Evolutionary conservation across 2,113 vertebrate genomes (phyloP).

Genomic region (Rhodinocichla rosea): DNA sequence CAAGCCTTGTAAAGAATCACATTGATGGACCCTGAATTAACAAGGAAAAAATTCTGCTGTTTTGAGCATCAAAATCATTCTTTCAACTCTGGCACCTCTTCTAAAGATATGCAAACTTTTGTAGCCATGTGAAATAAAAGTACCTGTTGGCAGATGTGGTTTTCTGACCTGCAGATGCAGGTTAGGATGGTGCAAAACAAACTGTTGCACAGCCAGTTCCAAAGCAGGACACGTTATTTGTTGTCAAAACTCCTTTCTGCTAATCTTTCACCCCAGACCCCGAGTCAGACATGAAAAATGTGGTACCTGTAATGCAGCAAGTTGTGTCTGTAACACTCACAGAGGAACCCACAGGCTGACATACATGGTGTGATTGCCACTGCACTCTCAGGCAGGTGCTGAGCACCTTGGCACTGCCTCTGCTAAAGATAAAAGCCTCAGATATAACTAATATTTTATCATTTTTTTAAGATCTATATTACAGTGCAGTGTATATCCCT

Average conservation of each 20-base stretch:
- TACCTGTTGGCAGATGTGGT: accelerated
- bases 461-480: not conserved
- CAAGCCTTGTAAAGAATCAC: not conserved
- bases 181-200: not conserved
- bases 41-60: not conserved
- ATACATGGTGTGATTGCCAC: accelerated
- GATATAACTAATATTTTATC: not conserved
- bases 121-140: not conserved
- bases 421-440: not conserved
- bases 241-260: not conserved
- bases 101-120: not conserved
- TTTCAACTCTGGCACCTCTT: not conserved
- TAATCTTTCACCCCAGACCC: not conserved
- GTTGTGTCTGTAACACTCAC: not conserved
- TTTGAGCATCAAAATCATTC: not conserved
- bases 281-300: accelerated
- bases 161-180: not conserved
- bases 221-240: accelerated
- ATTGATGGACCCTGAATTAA: not conserved
- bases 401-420: not conserved
- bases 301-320: accelerated
- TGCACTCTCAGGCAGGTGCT: not conserved
- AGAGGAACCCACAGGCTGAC: accelerated
- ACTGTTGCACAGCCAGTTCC: too few species aligned
- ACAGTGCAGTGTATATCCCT: not conserved